phyloP scores from a whole-genome alignment of 2,888 invertebrate genomes.

The Acanthoscelides obtectus region DNA sequence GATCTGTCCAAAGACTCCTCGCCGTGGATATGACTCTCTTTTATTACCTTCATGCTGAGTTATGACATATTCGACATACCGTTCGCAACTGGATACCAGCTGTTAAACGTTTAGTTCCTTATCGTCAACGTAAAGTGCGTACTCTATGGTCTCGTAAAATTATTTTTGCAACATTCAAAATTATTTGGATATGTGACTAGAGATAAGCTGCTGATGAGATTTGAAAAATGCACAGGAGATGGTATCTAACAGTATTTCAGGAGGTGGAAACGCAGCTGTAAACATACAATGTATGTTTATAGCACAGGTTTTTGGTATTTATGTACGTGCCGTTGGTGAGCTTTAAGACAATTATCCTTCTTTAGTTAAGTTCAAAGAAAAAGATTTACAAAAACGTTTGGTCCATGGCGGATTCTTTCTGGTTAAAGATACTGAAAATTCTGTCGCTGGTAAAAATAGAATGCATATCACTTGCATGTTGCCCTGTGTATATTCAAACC shows the following conservation, averaged over 20 bases:
- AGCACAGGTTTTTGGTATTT: no score
- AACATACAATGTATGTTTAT: neutral
- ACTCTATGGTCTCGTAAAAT: neutral
- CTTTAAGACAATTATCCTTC: no score
- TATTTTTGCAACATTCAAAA: neutral
- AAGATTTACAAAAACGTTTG: no score
- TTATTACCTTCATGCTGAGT: neutral
- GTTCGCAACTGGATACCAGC: neutral
- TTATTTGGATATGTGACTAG: neutral
- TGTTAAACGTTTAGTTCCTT: neutral
- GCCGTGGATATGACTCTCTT: neutral
- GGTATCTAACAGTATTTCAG: neutral
- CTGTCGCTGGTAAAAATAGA: no score
- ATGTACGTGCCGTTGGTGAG: no score
- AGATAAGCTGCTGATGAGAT: neutral
- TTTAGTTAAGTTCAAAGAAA: no score
- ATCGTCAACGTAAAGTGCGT: neutral
- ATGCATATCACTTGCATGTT: no score
- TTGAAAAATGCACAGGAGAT: neutral
- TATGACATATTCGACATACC: neutral
- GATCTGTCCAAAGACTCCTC: neutral
- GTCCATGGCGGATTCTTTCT: no score
- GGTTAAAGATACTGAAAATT: no score
- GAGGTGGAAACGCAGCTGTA: neutral
- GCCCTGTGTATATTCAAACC: no score